A percentile compares a stretch with the other conserved stretches of the same genome.
Evolutionary conservation across 92 coral and sea anemone species (phyloP).

Genomic region (Siderastrea siderea): DNA sequence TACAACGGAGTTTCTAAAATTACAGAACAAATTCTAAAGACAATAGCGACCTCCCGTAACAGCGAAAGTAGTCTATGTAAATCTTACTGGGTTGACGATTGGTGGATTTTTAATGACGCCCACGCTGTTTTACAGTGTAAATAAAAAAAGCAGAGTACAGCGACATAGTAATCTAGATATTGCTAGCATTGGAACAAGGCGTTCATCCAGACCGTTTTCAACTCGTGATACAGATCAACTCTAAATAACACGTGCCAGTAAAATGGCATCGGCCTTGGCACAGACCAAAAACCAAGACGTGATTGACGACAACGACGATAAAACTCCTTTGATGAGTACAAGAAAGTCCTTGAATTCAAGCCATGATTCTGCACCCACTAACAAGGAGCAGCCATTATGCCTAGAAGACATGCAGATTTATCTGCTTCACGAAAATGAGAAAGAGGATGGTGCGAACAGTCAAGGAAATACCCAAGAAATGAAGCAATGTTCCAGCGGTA

Average conservation of each 20-base stretch:
- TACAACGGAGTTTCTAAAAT: too few species aligned
- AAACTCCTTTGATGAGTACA: not conserved
- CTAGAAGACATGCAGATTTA: not conserved
- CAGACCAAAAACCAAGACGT: not conserved
- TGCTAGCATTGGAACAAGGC: too few species aligned
- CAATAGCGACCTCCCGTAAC: too few species aligned
- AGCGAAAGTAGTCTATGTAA: too few species aligned
- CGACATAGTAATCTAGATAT: too few species aligned
- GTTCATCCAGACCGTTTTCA: not conserved
- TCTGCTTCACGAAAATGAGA: not conserved
- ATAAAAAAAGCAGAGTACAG: too few species aligned
- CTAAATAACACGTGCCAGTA: not conserved
- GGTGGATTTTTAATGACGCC: too few species aligned
- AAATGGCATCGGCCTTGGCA: not conserved
- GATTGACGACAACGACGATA: not conserved
- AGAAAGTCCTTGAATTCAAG: not conserved
- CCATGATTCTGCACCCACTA: not conserved
- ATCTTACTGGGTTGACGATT: too few species aligned
- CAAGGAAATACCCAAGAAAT: not conserved
- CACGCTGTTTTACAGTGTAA: too few species aligned
- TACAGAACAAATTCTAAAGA: too few species aligned
- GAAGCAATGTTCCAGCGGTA: not conserved
- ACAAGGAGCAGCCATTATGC: too few species aligned
- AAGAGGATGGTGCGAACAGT: not conserved
- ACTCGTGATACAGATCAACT: not conserved